Evolutionary conservation across 1,140 invertebrate species (phyloP).

Genomic region (Acromyrmex echinatior): DNA sequence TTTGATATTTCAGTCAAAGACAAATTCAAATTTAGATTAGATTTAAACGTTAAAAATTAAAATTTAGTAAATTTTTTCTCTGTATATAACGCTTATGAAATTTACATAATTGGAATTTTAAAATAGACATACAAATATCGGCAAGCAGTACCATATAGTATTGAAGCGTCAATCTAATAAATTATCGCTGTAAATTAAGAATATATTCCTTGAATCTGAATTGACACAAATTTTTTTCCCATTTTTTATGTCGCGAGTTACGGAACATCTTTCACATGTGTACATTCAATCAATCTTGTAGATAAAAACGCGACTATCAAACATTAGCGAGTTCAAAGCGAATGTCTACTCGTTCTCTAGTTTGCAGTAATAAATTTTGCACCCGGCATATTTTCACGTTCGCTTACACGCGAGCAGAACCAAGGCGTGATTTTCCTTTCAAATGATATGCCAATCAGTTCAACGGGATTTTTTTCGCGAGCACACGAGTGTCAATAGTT

Average conservation of each 20-base stretch:
- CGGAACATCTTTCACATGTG: background rate
- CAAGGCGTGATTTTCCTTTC: slow-evolving; percentile 52
- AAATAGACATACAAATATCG: background rate
- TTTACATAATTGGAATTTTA: too few relatives aligned
- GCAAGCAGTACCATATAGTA: background rate
- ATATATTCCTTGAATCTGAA: background rate
- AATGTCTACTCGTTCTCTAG: background rate
- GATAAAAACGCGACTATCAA: background rate
- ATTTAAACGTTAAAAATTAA: background rate
- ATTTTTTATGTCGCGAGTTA: background rate
- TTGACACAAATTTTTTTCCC: background rate
- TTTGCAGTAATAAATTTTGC: slow-evolving; percentile 26
- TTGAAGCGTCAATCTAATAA: background rate
- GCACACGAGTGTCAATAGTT: slow-evolving; percentile 9
- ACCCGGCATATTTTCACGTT: slow-evolving; percentile 10
- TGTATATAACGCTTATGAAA: too few relatives aligned
- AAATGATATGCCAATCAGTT: slow-evolving; percentile 61
- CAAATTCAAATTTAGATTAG: background rate
- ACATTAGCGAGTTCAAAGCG: background rate
- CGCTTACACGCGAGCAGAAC: background rate
- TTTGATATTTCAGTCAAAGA: background rate
- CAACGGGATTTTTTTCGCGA: slow-evolving; percentile 37
- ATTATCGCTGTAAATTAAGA: background rate
- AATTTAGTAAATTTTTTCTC: background rate
- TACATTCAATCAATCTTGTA: background rate